These are phyloP conservation scores for Myopa testacea DNA, from an alignment of 2,888 invertebrate genomes.

Conservation along the genomic window DNA sequence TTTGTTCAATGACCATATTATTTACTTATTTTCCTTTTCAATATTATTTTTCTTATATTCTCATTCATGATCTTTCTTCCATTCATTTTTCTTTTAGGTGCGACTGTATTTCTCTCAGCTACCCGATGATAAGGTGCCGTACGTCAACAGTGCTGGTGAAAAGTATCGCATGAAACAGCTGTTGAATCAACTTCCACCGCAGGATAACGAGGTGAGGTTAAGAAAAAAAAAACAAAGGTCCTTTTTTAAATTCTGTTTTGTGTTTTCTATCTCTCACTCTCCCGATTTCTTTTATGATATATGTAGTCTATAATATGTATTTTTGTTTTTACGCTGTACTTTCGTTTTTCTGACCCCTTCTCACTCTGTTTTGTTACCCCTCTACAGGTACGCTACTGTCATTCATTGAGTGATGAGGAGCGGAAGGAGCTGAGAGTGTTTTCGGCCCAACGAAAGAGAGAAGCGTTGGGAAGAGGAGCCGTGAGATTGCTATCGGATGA, in stretches of 20 bases:
- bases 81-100: constrained; percentile 74
- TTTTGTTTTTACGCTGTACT: constrained; percentile 4
- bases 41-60: too few relatives aligned
- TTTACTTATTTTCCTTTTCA: too few relatives aligned
- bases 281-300: constrained; percentile 30
- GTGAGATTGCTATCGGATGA: constrained; percentile 83
- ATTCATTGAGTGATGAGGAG: constrained; percentile 92
- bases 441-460: constrained; percentile 92
- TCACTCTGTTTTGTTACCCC: constrained; percentile 53
- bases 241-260: neutral
- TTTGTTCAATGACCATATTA: too few relatives aligned
- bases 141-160: constrained; percentile 95
- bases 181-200: constrained; percentile 94
- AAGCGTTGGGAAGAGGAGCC: constrained; percentile 92
- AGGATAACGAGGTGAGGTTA: constrained; percentile 86
- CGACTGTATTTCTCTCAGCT: constrained; percentile 96
- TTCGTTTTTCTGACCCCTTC: neutral
- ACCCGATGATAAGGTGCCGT: constrained; percentile 97
- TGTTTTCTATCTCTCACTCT: constrained; percentile 30
- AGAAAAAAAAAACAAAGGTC: constrained; percentile 10
- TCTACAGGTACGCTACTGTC: constrained; percentile 89
- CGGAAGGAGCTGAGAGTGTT: constrained; percentile 92
- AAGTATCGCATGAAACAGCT: constrained; percentile 93
- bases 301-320: neutral
- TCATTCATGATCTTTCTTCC: neutral